Evolutionary conservation across 2,888 invertebrate genomes (phyloP).

Genomic region (Punctoribates punctum): DNA sequence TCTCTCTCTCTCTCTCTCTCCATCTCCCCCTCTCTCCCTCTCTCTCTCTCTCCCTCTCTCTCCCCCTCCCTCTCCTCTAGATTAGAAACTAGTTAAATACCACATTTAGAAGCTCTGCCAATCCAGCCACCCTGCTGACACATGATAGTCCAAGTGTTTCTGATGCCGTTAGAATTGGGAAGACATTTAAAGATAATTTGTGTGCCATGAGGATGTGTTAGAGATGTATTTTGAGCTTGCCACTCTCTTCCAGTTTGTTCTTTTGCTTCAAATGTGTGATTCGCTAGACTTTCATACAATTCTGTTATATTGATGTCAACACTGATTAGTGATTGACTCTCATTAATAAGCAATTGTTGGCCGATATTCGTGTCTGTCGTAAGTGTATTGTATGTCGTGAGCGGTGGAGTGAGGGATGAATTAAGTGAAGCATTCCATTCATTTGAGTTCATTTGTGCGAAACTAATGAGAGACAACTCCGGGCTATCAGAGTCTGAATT

Average conservation of each 20-base stretch:
- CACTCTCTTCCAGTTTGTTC: neutral
- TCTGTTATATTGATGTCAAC: neutral
- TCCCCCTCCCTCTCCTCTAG: too few species aligned
- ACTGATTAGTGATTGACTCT: too few species aligned
- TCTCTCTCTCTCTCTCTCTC: neutral
- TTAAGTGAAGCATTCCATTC: neutral
- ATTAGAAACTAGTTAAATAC: neutral
- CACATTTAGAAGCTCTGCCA: slow-evolving; percentile 63
- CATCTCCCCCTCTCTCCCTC: too few species aligned
- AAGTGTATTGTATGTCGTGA: neutral
- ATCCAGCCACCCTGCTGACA: slow-evolving; percentile 82
- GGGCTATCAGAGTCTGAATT: neutral
- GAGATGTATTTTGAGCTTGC: too few species aligned
- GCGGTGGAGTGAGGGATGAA: neutral
- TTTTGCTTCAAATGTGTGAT: neutral
- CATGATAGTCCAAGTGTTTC: slow-evolving; percentile 76
- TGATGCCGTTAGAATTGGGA: slow-evolving; percentile 56
- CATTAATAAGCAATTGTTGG: too few species aligned
- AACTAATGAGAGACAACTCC: slow-evolving; percentile 32
- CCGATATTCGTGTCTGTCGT: neutral
- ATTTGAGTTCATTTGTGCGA: slow-evolving; percentile 37
- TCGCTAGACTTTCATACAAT: too few species aligned
- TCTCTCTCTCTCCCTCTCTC: too few species aligned
- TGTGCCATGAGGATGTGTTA: slow-evolving; percentile 66
- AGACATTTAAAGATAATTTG: slow-evolving; percentile 76